Conservation (phyloP, 1,140 invertebrate genomes). For the Maniola jurtina region DNA sequence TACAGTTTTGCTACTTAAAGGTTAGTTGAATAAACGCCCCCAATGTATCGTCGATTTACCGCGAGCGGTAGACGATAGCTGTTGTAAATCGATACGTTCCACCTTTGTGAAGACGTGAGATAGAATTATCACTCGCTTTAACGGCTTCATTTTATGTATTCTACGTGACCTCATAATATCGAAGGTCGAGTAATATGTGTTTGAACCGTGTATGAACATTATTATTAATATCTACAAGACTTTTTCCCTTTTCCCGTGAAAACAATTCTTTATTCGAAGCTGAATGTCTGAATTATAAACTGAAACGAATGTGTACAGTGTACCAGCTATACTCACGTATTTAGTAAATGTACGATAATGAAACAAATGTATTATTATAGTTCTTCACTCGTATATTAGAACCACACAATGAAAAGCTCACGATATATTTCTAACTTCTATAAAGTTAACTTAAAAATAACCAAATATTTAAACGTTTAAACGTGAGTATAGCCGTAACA, state of each 20-base stretch:
- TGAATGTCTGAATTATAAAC: neutral
- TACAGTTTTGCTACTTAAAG: no score
- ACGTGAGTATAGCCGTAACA: no score
- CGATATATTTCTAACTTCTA: no score
- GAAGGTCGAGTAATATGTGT: neutral
- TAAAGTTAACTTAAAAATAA: no score
- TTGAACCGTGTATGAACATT: neutral
- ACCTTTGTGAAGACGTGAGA: constrained; percentile 11
- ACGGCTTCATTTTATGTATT: constrained; percentile 7
- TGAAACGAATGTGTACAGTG: neutral
- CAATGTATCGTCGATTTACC: constrained; percentile 63
- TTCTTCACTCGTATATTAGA: no score
- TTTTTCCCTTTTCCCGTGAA: neutral
- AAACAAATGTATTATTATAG: neutral
- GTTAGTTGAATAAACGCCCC: constrained; percentile 59
- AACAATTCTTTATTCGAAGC: neutral
- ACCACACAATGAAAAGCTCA: no score
- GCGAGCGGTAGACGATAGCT: constrained; percentile 50
- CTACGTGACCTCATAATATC: constrained; percentile 6
- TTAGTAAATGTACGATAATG: no score
- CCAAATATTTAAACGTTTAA: no score
- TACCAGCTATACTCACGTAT: no score
- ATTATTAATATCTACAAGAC: neutral
- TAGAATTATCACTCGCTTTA: constrained; percentile 6
- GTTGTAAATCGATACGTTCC: constrained; percentile 42